Percentiles rank a stretch among this genome's conserved stretches.
Conservation (phyloP, 2,888 invertebrate species). For the Balanococcus diminutus region DNA sequence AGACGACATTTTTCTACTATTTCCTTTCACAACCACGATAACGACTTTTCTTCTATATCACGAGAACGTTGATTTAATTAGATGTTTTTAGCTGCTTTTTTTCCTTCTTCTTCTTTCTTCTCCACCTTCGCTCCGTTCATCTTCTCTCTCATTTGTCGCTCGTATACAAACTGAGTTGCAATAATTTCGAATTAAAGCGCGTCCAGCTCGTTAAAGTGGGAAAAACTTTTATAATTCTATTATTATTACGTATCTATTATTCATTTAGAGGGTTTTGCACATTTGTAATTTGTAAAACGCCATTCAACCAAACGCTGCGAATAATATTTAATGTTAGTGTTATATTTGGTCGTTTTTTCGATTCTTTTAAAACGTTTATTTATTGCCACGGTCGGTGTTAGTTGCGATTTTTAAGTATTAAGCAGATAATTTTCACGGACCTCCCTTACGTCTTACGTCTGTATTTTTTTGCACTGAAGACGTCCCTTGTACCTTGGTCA, state of each 20-base stretch:
- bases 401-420: too few species aligned
- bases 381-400: too few species aligned
- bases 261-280: background rate
- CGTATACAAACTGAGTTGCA: background rate
- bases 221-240: background rate
- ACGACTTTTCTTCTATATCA: background rate
- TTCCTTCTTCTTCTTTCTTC: background rate
- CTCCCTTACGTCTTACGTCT: too few species aligned
- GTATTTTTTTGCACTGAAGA: too few species aligned
- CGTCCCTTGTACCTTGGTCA: too few species aligned
- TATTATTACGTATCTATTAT: background rate
- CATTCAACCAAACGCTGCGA: background rate
- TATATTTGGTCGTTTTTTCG: too few species aligned
- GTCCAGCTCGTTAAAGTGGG: background rate
- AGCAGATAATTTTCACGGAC: too few species aligned
- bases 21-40: background rate
- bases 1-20: slow-evolving; percentile 38
- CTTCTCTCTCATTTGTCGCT: background rate
- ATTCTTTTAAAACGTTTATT: too few species aligned
- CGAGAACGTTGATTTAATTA: background rate
- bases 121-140: background rate
- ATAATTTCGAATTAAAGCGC: slow-evolving; percentile 3
- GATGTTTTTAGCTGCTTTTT: background rate
- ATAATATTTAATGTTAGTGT: too few species aligned
- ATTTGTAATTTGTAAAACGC: background rate